Conservation (phyloP, 2,113 vertebrate species). For the Formicarius rufipectus region DNA sequence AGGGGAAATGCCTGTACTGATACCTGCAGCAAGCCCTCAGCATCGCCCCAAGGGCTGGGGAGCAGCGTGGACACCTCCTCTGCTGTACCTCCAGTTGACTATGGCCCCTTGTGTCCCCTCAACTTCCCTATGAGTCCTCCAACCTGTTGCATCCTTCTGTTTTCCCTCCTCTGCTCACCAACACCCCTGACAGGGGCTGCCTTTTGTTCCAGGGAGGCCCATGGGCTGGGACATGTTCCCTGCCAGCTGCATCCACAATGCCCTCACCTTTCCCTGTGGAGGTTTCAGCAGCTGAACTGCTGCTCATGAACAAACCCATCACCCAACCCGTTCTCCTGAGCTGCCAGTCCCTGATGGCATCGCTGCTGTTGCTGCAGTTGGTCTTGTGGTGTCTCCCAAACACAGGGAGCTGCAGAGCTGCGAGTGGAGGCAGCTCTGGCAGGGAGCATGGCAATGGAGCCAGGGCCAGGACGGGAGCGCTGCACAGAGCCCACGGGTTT, state of each 20-base stretch:
- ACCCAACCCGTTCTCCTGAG: rapidly evolving
- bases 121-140: not conserved
- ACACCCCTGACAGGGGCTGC: not conserved
- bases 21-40: not conserved
- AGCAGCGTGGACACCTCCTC: not conserved
- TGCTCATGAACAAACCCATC: rapidly evolving
- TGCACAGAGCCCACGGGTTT: not conserved
- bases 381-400: constrained; percentile 55
- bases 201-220: not conserved
- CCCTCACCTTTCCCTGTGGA: rapidly evolving
- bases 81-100: rapidly evolving
- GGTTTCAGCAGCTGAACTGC: rapidly evolving
- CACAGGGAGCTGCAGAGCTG: not conserved
- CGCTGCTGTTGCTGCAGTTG: constrained; percentile 25
- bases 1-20: not conserved
- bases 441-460: not conserved
- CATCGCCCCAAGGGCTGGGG: not conserved
- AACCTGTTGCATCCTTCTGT: not conserved
- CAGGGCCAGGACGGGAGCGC: rapidly evolving
- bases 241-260: rapidly evolving
- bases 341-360: not conserved
- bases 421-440: not conserved
- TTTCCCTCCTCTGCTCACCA: not conserved
- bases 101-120: not conserved
- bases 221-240: not conserved